These are phyloP conservation scores for Odontamblyopus rebecca DNA, from an alignment of 2,797 vertebrate genomes.

Conservation along the genomic window DNA sequence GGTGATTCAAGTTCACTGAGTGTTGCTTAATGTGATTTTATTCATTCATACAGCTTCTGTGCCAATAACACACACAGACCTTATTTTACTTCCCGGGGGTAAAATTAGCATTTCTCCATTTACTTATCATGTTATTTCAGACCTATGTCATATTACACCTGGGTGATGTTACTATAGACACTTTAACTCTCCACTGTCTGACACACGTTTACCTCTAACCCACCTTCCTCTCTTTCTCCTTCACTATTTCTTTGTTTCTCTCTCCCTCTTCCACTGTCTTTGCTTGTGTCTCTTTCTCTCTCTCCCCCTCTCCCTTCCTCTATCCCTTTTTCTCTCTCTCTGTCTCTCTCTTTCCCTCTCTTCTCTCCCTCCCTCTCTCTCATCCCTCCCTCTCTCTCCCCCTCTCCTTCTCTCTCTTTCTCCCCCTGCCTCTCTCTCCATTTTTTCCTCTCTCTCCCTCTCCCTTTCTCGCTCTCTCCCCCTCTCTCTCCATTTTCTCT, in stretches of 20 bases:
- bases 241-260: no score
- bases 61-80: no score
- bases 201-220: neutral
- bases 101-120: conserved; percentile 8
- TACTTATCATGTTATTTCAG: conserved; percentile 17
- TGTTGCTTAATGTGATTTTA: neutral
- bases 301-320: no score
- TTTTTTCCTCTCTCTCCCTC: no score
- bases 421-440: no score
- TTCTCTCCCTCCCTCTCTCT: neutral
- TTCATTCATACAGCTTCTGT: no score
- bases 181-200: conserved; percentile 13
- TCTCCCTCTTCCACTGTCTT: no score
- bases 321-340: no score
- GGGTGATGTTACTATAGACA: conserved; percentile 1
- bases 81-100: neutral
- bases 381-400: neutral
- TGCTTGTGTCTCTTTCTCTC: no score
- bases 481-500: neutral
- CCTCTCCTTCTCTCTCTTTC: neutral
- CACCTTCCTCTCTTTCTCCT: no score
- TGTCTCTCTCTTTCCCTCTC: no score
- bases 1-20: neutral
- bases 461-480: neutral
- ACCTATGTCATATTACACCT: conserved; percentile 21